These are phyloP conservation scores for Minunthozetes semirufus DNA, from an alignment of 2,888 invertebrate genomes.

Conservation along the genomic window DNA sequence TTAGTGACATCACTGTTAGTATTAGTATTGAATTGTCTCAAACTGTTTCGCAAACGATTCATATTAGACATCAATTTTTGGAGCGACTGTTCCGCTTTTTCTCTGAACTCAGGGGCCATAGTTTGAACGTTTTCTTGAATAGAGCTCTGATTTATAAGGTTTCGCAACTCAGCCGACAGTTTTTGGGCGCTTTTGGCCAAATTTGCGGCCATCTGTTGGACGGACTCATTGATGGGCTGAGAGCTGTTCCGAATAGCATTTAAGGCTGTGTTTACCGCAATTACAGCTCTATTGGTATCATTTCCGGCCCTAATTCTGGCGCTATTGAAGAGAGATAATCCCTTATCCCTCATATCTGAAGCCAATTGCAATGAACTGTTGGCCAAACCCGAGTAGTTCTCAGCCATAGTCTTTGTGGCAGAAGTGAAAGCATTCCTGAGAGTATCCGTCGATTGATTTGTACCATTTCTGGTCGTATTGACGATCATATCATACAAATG, in stretches of 20 bases:
- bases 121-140: neutral
- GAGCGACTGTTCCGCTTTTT: neutral
- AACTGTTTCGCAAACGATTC: neutral
- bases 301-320: neutral
- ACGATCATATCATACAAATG: neutral
- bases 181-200: neutral
- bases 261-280: neutral
- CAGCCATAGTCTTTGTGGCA: neutral
- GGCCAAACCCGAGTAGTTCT: constrained; percentile 3
- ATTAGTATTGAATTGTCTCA: neutral
- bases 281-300: neutral
- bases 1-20: neutral
- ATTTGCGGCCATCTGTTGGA: neutral
- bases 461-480: neutral
- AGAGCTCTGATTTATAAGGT: neutral
- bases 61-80: neutral
- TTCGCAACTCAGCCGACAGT: neutral
- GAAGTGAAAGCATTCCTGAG: neutral
- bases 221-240: neutral
- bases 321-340: neutral
- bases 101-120: neutral
- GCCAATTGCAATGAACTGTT: neutral
- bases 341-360: neutral
- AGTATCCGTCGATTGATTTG: neutral
- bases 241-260: neutral